Evolutionary conservation across 2,888 invertebrate genomes (phyloP).

Genomic region (Platynereis dumerilii): DNA sequence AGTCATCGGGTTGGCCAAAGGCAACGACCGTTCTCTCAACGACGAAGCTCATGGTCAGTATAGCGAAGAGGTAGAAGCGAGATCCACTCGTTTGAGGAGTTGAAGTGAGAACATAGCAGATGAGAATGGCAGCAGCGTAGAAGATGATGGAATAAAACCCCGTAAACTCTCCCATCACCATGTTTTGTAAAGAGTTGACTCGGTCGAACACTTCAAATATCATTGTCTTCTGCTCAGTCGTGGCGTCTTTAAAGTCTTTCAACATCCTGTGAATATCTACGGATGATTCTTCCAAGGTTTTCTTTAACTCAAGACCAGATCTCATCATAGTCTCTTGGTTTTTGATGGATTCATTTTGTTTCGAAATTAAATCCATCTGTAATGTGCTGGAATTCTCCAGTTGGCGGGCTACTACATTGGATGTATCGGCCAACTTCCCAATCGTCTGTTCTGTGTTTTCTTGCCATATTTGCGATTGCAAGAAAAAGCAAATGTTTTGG

Average conservation of each 20-base stretch:
- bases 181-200: constrained; percentile 68
- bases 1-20: constrained; percentile 14
- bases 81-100: constrained; percentile 68
- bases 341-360: constrained; percentile 60
- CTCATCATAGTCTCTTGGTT: constrained; percentile 60
- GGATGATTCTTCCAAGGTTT: constrained; percentile 52
- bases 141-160: constrained; percentile 72
- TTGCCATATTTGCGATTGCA: constrained; percentile 73
- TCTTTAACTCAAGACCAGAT: constrained; percentile 54
- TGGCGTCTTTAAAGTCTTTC: constrained; percentile 64
- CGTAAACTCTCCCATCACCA: constrained; percentile 72
- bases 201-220: constrained; percentile 69
- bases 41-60: constrained; percentile 67
- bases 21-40: constrained; percentile 62
- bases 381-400: constrained; percentile 65
- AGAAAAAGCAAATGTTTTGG: constrained; percentile 73
- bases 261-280: constrained; percentile 55
- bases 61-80: constrained; percentile 68
- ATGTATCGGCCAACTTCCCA: constrained; percentile 66
- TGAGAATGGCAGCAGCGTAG: constrained; percentile 67
- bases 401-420: constrained; percentile 66
- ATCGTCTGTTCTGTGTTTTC: constrained; percentile 70
- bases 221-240: constrained; percentile 68
- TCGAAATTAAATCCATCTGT: constrained; percentile 66
- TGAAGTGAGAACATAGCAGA: constrained; percentile 69